Evolutionary conservation across 2,888 invertebrate species (phyloP).

Genomic region (Apamea epomidion): DNA sequence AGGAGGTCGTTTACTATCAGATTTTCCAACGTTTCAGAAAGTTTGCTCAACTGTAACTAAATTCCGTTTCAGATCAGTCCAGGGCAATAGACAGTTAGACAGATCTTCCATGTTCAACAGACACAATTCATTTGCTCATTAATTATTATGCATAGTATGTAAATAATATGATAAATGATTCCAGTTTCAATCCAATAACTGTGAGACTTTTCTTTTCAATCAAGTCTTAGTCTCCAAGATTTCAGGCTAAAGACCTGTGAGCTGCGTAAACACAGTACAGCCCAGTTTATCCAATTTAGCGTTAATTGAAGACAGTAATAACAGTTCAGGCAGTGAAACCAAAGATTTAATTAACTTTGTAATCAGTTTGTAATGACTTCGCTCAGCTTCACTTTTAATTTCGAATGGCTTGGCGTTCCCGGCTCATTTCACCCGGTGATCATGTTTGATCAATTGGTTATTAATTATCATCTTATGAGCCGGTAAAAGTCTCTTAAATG

Average conservation of each 20-base stretch:
- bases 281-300: slow-evolving; percentile 48
- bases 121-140: slow-evolving; percentile 11
- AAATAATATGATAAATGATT: slow-evolving; percentile 12
- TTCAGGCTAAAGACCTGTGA: slow-evolving; percentile 40
- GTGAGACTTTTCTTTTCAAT: slow-evolving; percentile 6
- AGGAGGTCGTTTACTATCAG: neutral
- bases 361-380: slow-evolving; percentile 61
- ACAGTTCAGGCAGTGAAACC: slow-evolving; percentile 58
- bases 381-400: slow-evolving; percentile 64
- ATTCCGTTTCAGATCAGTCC: neutral
- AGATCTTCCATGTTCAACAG: neutral
- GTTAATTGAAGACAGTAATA: slow-evolving; percentile 61
- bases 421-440: slow-evolving; percentile 53
- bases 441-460: slow-evolving; percentile 30
- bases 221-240: slow-evolving; percentile 15
- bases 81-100: slow-evolving; percentile 11
- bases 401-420: slow-evolving; percentile 49
- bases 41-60: slow-evolving; percentile 9
- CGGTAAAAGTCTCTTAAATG: neutral
- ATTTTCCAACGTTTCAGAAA: neutral
- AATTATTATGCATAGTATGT: slow-evolving; percentile 29
- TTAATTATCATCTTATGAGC: slow-evolving; percentile 12
- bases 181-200: slow-evolving; percentile 27
- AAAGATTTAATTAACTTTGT: slow-evolving; percentile 64
- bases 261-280: slow-evolving; percentile 26